Conservation (phyloP, 2,797 vertebrate species). For the Eulemur mongoz region DNA sequence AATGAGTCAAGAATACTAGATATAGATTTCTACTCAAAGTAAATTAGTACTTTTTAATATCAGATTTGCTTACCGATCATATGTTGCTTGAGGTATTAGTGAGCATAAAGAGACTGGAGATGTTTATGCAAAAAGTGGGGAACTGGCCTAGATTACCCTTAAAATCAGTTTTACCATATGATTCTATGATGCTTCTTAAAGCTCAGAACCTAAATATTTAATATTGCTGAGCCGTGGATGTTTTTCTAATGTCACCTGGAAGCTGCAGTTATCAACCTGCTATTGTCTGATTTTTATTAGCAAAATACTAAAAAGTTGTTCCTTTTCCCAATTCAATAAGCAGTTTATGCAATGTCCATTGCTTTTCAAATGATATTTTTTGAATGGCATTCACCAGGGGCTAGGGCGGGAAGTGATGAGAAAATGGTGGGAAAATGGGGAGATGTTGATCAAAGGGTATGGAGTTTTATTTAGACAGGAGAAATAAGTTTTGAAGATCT, state of each 20-base stretch:
- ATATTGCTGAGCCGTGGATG: neutral
- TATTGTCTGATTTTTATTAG: neutral
- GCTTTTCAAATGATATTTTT: neutral
- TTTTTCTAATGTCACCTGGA: neutral
- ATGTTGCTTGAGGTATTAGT: neutral
- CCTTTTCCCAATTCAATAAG: neutral
- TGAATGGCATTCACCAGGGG: neutral
- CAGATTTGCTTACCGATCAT: neutral
- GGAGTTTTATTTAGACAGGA: neutral
- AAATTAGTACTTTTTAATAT: neutral
- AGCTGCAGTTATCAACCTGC: neutral
- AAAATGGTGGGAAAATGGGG: neutral
- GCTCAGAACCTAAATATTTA: constrained; percentile 26
- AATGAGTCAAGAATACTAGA: neutral
- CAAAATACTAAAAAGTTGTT: constrained; percentile 19
- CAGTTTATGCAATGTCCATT: neutral
- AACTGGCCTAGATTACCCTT: neutral
- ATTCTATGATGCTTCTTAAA: constrained; percentile 14
- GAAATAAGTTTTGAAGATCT: neutral
- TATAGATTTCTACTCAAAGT: neutral
- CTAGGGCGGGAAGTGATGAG: neutral
- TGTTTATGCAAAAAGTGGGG: neutral
- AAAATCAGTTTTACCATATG: neutral
- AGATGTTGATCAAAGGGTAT: neutral
- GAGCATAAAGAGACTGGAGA: neutral